These are phyloP conservation scores for Dryomyza anilis DNA, from an alignment of 2,888 invertebrate species.

Conservation along the genomic window DNA sequence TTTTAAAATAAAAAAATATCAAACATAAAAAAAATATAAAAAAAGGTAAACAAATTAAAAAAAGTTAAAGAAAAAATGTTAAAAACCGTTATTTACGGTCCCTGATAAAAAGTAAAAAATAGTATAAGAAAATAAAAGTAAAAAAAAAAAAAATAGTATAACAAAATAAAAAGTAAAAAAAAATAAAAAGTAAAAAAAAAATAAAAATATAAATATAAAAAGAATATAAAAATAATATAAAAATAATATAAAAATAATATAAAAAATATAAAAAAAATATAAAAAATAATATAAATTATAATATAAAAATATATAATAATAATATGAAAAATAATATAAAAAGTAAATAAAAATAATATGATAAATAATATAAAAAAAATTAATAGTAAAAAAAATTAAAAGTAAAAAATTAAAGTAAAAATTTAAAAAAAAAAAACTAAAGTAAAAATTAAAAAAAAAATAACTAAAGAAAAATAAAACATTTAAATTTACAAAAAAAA, in stretches of 20 bases:
- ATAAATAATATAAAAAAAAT: neutral
- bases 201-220: neutral
- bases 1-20: neutral
- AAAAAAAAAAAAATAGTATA: neutral
- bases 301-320: neutral
- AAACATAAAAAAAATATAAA: neutral
- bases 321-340: neutral
- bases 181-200: neutral
- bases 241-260: neutral
- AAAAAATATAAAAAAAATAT: neutral
- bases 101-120: too few species aligned
- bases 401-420: neutral
- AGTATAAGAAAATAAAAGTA: neutral
- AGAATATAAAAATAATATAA: neutral
- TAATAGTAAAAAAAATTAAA: neutral
- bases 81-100: too few species aligned
- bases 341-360: neutral
- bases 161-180: neutral
- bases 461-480: neutral
- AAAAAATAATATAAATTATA: neutral
- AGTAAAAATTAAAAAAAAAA: neutral
- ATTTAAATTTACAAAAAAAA: neutral
- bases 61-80: too few species aligned
- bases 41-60: too few species aligned
- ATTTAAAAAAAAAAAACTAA: neutral